Percentiles rank a stretch among this genome's conserved stretches.
Evolutionary conservation across 2,797 vertebrate genomes (phyloP).

Genomic region (Tolypeutes matacus): DNA sequence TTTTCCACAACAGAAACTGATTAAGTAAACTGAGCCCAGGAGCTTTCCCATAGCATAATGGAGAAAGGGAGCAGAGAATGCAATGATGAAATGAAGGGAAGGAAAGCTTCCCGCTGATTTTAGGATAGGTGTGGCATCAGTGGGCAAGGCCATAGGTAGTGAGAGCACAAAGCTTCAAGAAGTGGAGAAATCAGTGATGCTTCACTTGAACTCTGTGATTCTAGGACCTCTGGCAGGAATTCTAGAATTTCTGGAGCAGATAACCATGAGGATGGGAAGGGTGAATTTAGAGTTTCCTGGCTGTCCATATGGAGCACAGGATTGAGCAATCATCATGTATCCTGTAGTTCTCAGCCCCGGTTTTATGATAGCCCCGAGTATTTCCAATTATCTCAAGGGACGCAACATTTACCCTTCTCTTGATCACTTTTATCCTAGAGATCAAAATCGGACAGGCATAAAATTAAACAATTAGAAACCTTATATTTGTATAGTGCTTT

Average conservation of each 20-base stretch:
- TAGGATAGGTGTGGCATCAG: neutral
- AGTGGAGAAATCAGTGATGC: neutral
- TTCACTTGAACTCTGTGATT: neutral
- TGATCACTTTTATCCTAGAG: constrained; percentile 59
- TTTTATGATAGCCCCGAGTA: neutral
- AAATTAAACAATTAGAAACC: constrained; percentile 63
- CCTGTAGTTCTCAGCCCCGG: neutral
- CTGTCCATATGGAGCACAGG: neutral
- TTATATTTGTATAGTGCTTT: constrained; percentile 34
- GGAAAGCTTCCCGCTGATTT: neutral
- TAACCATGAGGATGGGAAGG: neutral
- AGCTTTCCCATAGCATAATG: neutral
- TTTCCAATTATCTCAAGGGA: constrained; percentile 1
- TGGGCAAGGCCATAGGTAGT: neutral
- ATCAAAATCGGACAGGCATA: constrained; percentile 55
- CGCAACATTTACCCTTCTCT: neutral
- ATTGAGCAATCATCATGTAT: neutral
- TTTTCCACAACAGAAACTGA: neutral
- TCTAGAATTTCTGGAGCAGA: neutral
- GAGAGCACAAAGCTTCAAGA: neutral
- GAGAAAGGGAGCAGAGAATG: neutral
- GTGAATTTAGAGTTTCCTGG: neutral
- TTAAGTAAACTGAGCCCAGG: neutral
- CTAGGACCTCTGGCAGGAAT: neutral
- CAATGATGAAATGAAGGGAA: neutral